Conservation (phyloP, 2,888 invertebrate genomes). For the Pachliopta kotzebuea region DNA sequence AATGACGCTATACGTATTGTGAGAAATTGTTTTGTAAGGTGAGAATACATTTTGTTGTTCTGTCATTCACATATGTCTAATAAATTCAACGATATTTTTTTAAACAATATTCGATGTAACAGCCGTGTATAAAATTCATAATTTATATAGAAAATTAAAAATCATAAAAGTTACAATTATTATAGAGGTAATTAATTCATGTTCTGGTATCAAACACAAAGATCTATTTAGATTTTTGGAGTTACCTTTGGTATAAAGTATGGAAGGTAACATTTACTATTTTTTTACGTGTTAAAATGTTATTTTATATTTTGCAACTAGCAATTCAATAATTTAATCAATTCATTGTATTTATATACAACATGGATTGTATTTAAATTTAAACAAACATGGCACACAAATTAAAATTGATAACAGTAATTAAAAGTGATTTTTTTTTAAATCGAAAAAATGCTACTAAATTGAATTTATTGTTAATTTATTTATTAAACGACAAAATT, state of each 20-base stretch:
- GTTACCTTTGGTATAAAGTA: too few species aligned
- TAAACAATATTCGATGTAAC: neutral
- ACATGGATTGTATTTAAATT: neutral
- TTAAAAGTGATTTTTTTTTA: too few species aligned
- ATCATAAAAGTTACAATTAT: neutral
- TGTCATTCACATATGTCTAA: conserved; percentile 1
- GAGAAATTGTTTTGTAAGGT: conserved; percentile 15
- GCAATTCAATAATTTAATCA: neutral
- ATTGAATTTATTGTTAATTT: neutral
- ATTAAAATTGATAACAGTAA: neutral
- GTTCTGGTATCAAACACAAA: too few species aligned
- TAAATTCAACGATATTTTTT: neutral
- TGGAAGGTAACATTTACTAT: too few species aligned
- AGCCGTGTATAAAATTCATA: neutral
- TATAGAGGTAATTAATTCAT: neutral
- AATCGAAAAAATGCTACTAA: too few species aligned
- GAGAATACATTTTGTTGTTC: conserved; percentile 15
- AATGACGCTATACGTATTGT: conserved; percentile 15
- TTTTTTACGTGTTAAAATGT: too few species aligned
- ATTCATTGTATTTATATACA: neutral
- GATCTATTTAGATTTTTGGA: too few species aligned
- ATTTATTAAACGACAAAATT: too few species aligned
- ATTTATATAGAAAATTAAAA: neutral
- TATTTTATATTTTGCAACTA: too few species aligned
- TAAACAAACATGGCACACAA: neutral